A percentile compares a stretch with the other conserved stretches of the same genome.
Conservation (phyloP, 2,888 invertebrate species). For the Pyrrhia umbra region DNA sequence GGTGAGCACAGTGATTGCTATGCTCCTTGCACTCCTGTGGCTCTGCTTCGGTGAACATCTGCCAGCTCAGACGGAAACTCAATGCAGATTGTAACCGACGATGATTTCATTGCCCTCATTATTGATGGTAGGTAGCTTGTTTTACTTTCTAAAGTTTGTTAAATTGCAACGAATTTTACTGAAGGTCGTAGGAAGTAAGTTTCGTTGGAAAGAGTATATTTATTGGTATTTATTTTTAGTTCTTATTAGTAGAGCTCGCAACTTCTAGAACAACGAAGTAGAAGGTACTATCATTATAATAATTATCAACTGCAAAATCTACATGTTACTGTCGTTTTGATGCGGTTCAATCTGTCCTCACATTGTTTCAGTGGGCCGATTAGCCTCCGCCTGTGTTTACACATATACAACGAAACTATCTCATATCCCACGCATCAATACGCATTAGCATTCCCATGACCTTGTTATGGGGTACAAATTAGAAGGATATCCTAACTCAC, state of each 20-base stretch:
- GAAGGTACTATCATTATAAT: too few species aligned
- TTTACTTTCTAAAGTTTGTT: too few species aligned
- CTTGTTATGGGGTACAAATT: conserved; percentile 59
- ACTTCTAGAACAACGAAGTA: too few species aligned
- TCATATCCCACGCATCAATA: conserved; percentile 45
- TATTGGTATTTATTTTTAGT: too few species aligned
- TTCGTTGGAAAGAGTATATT: too few species aligned
- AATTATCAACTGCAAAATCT: too few species aligned
- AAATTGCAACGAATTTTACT: not conserved
- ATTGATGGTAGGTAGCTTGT: not conserved
- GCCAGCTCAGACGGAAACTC: conserved; percentile 44
- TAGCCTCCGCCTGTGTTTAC: not conserved
- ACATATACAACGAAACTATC: conserved; percentile 1
- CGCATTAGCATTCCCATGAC: conserved; percentile 66
- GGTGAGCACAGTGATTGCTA: conserved; percentile 74
- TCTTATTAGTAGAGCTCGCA: too few species aligned
- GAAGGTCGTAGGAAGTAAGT: too few species aligned
- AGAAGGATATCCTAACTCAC: conserved; percentile 70
- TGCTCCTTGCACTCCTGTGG: conserved; percentile 60
- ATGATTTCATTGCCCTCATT: conserved; percentile 41
- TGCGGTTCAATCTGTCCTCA: conserved; percentile 17
- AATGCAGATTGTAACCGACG: conserved; percentile 37
- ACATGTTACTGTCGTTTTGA: conserved; percentile 40
- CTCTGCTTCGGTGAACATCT: conserved; percentile 65
- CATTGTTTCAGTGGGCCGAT: not conserved